Percentiles rank a stretch among this genome's conserved stretches.
Evolutionary conservation across 2,113 vertebrate species (phyloP).

Genomic region (Mesembrinibis cayennensis): DNA sequence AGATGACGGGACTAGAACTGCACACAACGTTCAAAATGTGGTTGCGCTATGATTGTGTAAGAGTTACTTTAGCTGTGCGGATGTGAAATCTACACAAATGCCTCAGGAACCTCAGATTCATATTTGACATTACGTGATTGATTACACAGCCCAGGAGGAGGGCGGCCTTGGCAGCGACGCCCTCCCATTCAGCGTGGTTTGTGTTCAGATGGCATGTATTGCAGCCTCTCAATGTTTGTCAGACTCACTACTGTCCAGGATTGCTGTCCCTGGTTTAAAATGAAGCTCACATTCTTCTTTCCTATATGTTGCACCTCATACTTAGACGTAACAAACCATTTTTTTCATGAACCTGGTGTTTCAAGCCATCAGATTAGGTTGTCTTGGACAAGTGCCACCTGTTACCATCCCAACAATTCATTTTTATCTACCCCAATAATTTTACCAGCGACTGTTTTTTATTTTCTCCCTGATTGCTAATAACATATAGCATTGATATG

Average conservation of each 20-base stretch:
- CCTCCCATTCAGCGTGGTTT: background rate
- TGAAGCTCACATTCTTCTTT: background rate
- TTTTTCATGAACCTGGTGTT: background rate
- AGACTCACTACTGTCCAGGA: background rate
- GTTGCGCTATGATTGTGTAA: background rate
- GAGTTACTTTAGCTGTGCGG: background rate
- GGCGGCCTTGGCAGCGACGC: background rate
- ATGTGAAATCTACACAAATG: background rate
- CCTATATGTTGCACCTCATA: background rate
- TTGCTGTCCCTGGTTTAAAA: background rate
- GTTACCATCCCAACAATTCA: background rate
- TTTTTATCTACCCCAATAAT: background rate
- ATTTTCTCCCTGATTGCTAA: background rate
- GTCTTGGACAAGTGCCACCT: background rate
- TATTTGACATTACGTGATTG: background rate
- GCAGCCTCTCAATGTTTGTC: background rate
- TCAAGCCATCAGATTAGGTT: background rate
- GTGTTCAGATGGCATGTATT: background rate
- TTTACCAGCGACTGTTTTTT: background rate
- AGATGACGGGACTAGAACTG: background rate
- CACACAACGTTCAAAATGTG: background rate
- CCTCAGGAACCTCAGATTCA: background rate
- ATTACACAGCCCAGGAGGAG: background rate
- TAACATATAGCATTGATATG: background rate
- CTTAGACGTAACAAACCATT: background rate